These are phyloP conservation scores for Aleiodes testaceus DNA, from an alignment of 2,888 invertebrate genomes.

Conservation along the genomic window DNA sequence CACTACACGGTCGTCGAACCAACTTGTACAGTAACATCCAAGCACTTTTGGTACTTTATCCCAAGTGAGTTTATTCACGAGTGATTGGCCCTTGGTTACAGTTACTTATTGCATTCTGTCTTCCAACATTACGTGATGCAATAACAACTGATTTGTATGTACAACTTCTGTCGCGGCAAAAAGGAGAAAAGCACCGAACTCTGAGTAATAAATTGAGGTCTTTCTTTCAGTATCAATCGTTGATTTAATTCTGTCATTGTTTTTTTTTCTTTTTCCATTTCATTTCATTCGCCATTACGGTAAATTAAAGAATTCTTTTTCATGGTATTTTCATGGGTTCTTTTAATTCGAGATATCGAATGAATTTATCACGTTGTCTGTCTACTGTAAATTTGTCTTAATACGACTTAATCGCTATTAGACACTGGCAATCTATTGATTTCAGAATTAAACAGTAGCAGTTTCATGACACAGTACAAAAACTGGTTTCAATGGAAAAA, in stretches of 20 bases:
- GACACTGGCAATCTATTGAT: constrained; percentile 35
- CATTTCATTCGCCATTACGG: neutral
- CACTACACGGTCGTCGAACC: constrained; percentile 21
- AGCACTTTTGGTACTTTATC: constrained; percentile 16
- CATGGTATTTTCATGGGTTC: too few species aligned
- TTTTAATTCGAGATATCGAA: neutral
- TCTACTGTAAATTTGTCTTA: constrained; percentile 21
- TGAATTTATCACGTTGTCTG: constrained; percentile 6
- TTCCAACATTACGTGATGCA: constrained; percentile 15
- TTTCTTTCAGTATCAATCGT: neutral
- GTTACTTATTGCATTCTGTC: constrained; percentile 15
- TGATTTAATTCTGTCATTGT: neutral
- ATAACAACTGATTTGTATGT: constrained; percentile 10
- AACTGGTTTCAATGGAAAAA: constrained; percentile 20
- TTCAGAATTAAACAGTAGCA: constrained; percentile 38
- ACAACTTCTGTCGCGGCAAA: neutral
- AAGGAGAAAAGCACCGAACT: neutral
- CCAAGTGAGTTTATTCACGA: constrained; percentile 17
- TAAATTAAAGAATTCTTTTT: neutral
- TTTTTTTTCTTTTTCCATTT: neutral
- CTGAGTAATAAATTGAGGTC: neutral
- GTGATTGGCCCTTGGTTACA: constrained; percentile 25
- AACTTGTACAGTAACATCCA: constrained; percentile 5
- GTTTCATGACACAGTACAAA: constrained; percentile 29
- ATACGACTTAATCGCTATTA: constrained; percentile 28